These are phyloP conservation scores for Loris lydekkerianus DNA, from an alignment of 2,797 vertebrate genomes.

Conservation along the genomic window DNA sequence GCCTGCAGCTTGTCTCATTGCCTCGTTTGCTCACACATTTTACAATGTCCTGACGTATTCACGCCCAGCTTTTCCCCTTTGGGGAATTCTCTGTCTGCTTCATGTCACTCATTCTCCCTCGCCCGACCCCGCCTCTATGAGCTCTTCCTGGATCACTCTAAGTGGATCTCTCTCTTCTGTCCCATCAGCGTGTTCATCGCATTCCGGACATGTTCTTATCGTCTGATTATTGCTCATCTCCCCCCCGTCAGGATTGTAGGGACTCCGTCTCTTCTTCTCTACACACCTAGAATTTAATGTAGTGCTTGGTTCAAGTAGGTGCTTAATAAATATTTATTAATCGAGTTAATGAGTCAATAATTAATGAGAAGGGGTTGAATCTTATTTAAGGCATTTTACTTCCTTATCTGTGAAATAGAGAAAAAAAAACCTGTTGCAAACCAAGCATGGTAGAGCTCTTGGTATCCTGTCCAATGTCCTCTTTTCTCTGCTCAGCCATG, in stretches of 20 bases:
- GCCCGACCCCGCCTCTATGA: background rate
- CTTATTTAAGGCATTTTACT: background rate
- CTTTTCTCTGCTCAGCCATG: background rate
- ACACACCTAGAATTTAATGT: background rate
- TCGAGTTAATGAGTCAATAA: background rate
- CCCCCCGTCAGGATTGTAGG: background rate
- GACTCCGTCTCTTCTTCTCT: background rate
- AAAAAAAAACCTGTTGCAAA: background rate
- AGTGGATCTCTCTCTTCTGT: background rate
- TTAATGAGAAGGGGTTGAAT: background rate
- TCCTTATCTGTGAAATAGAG: background rate
- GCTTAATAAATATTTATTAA: background rate
- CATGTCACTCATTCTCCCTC: background rate
- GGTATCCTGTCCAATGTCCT: accelerated
- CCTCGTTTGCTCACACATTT: background rate
- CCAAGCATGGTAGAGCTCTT: background rate
- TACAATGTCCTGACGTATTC: background rate
- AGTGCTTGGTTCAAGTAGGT: background rate
- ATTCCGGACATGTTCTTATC: background rate
- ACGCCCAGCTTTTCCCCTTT: background rate
- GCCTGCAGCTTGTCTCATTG: background rate
- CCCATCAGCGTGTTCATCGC: accelerated
- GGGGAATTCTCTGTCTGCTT: background rate
- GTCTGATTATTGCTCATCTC: background rate
- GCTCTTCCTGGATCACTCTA: background rate